Percentiles rank a stretch among this genome's conserved stretches.
phyloP scores from a whole-genome alignment of 2,888 invertebrate species.

The Hypena proboscidalis region DNA sequence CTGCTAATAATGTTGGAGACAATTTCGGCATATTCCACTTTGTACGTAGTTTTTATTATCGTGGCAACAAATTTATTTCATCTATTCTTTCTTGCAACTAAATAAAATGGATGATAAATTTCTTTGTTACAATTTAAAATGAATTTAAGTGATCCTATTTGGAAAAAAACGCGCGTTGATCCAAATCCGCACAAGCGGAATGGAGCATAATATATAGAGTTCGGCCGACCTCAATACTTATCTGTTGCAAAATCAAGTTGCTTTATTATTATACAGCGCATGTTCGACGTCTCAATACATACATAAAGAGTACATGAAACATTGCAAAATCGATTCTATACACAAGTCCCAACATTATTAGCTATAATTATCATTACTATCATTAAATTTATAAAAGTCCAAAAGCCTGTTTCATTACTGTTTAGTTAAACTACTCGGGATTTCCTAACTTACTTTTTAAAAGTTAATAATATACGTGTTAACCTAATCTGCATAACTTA shows the following conservation, averaged over 20 bases:
- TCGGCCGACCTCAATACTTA: background rate
- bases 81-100: too few relatives aligned
- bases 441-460: too few relatives aligned
- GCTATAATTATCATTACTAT: constrained; percentile 7
- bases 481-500: background rate
- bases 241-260: background rate
- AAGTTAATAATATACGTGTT: too few relatives aligned
- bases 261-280: background rate
- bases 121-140: too few relatives aligned
- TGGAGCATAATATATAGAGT: background rate
- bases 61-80: too few relatives aligned
- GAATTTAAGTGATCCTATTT: background rate
- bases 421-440: background rate
- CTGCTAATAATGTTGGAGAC: constrained; percentile 35
- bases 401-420: constrained; percentile 5
- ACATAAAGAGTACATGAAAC: background rate
- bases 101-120: too few relatives aligned
- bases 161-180: background rate
- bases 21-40: too few relatives aligned
- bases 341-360: constrained; percentile 23
- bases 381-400: background rate
- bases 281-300: background rate
- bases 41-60: too few relatives aligned
- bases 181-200: background rate
- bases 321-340: background rate